These are phyloP conservation scores for Oryzias woworae DNA, from an alignment of 2,113 vertebrate species.

Conservation along the genomic window DNA sequence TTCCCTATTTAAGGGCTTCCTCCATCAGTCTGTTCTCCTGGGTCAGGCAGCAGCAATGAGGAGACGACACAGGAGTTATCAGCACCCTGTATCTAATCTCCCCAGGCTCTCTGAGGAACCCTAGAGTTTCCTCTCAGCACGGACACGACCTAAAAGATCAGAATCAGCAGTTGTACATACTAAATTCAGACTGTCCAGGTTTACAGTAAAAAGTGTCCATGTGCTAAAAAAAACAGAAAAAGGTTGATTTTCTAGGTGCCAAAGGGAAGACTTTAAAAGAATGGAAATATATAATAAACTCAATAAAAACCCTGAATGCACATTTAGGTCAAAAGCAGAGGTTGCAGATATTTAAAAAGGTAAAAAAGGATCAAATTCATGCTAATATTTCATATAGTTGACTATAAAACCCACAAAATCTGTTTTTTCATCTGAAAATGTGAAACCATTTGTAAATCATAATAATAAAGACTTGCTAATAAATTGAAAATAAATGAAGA, in stretches of 20 bases:
- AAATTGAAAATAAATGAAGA: too few relatives aligned
- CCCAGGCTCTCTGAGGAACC: slow-evolving; percentile 60
- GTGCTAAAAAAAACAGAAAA: slow-evolving; percentile 16
- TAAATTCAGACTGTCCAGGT: slow-evolving; percentile 29
- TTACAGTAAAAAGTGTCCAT: slow-evolving; percentile 31
- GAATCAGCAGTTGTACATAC: slow-evolving; percentile 40
- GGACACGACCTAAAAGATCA: slow-evolving; percentile 43
- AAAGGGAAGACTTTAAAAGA: neutral
- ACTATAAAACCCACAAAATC: too few relatives aligned
- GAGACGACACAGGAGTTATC: slow-evolving; percentile 51
- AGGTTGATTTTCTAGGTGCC: neutral
- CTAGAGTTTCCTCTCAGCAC: slow-evolving; percentile 53
- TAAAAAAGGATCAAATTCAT: too few relatives aligned
- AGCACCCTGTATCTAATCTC: slow-evolving; percentile 67
- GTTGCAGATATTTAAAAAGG: too few relatives aligned
- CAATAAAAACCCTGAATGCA: too few relatives aligned
- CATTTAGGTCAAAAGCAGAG: too few relatives aligned
- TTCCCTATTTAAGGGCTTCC: slow-evolving; percentile 51
- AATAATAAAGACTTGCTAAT: too few relatives aligned
- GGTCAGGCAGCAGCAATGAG: slow-evolving; percentile 34
- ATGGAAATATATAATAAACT: neutral
- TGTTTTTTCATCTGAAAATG: too few relatives aligned
- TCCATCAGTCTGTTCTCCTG: slow-evolving; percentile 47
- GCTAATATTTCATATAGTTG: too few relatives aligned
- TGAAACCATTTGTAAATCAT: too few relatives aligned